Conservation (phyloP, 2,113 vertebrate genomes). For the Acinonyx jubatus region DNA sequence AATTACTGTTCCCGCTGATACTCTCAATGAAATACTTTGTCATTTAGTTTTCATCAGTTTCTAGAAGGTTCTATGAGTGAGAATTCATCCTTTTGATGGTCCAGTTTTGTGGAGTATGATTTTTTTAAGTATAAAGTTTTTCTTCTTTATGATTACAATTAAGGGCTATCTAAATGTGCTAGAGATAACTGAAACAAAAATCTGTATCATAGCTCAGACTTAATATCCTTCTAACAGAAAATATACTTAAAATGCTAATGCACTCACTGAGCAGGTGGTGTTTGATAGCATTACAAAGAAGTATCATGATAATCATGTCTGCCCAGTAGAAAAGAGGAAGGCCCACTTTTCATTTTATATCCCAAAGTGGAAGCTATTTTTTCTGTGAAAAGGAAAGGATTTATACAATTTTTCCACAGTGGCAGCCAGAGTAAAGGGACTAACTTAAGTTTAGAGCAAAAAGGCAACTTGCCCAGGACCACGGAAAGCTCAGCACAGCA, state of each 20-base stretch:
- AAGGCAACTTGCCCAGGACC: neutral
- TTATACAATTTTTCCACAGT: neutral
- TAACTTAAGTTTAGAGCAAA: neutral
- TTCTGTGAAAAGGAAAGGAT: neutral
- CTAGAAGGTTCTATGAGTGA: constrained; percentile 49
- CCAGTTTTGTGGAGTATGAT: constrained; percentile 58
- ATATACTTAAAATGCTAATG: constrained; percentile 68
- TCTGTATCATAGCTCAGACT: constrained; percentile 54
- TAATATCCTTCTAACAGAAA: constrained; percentile 62
- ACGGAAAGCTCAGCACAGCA: neutral
- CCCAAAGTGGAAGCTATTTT: constrained; percentile 17
- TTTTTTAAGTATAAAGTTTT: constrained; percentile 65
- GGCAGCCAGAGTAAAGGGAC: neutral
- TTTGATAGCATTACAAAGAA: constrained; percentile 47
- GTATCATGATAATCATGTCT: neutral
- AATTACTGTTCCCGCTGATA: constrained; percentile 51
- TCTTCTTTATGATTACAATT: constrained; percentile 63
- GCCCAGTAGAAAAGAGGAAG: constrained; percentile 31
- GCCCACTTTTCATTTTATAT: constrained; percentile 22
- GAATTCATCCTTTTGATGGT: constrained; percentile 60
- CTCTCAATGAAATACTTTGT: constrained; percentile 59
- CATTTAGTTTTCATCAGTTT: constrained; percentile 61
- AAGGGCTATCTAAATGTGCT: constrained; percentile 34
- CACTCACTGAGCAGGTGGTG: constrained; percentile 29
- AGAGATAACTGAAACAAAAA: constrained; percentile 61